Evolutionary conservation across 2,888 invertebrate genomes (phyloP).

Genomic region (Phyllotreta cruciferae): DNA sequence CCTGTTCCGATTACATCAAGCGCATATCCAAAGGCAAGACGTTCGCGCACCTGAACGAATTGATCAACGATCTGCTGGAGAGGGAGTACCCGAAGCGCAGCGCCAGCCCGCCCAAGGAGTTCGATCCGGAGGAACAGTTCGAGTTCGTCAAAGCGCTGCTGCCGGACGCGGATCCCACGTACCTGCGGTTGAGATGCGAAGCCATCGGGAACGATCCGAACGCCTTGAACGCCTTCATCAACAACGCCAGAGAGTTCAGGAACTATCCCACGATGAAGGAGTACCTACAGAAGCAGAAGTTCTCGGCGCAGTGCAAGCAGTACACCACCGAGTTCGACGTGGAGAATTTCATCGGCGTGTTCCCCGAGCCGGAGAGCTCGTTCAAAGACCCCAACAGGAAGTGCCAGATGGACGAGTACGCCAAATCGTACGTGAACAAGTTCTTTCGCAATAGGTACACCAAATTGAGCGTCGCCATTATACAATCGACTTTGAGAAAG

Average conservation of each 20-base stretch:
- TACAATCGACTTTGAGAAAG: conserved; percentile 21
- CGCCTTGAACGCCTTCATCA: conserved; percentile 45
- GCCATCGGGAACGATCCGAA: conserved; percentile 41
- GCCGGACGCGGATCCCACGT: conserved; percentile 53
- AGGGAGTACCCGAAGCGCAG: conserved; percentile 2
- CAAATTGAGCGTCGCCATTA: conserved; percentile 33
- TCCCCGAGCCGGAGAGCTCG: conserved; percentile 58
- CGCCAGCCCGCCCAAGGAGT: conserved; percentile 26
- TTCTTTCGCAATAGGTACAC: conserved; percentile 43
- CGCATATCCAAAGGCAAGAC: conserved; percentile 42
- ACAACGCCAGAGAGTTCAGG: conserved; percentile 42
- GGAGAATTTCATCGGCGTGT: conserved; percentile 58
- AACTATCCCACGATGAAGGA: conserved; percentile 52
- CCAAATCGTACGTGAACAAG: conserved; percentile 33
- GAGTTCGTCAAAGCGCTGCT: conserved; percentile 48
- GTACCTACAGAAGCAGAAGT: conserved; percentile 49
- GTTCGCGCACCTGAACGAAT: conserved; percentile 40
- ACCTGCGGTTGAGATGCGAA: conserved; percentile 44
- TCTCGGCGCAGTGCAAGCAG: conserved; percentile 57
- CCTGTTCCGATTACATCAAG: conserved; percentile 48
- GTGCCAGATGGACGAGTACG: conserved; percentile 16
- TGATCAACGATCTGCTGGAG: conserved; percentile 34
- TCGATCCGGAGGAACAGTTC: conserved; percentile 48
- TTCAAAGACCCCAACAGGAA: conserved; percentile 44
- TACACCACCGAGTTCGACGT: conserved; percentile 60